phyloP scores from a whole-genome alignment of 2,797 vertebrate genomes.

The Lepus oiostolus region DNA sequence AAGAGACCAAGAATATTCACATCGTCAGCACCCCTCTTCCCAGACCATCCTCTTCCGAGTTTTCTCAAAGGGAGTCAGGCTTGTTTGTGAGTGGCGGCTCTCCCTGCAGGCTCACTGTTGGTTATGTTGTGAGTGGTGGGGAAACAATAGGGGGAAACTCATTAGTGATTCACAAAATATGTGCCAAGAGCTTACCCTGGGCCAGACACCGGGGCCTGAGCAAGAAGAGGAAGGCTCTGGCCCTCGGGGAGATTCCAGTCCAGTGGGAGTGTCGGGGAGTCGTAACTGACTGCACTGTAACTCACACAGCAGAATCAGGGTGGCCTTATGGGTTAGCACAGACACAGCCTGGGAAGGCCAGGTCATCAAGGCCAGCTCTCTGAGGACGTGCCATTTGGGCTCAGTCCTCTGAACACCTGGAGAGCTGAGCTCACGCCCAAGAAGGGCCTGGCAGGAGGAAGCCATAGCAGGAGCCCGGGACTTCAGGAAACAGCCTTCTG shows the following conservation, averaged over 20 bases:
- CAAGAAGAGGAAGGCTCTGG: no score
- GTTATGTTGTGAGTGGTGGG: not conserved
- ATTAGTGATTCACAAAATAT: not conserved
- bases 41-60: not conserved
- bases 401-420: not conserved
- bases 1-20: rapidly evolving
- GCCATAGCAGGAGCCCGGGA: not conserved
- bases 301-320: not conserved
- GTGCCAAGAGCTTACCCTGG: not conserved
- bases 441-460: no score
- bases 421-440: not conserved
- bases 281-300: constrained; percentile 1
- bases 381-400: not conserved
- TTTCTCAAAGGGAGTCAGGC: not conserved
- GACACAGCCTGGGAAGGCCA: not conserved
- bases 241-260: not conserved
- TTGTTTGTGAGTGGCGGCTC: not conserved
- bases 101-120: not conserved
- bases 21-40: not conserved
- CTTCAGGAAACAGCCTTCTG: not conserved
- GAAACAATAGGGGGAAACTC: not conserved
- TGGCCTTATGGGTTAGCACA: not conserved
- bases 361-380: not conserved
- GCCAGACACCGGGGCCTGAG: not conserved
- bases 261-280: not conserved